Base-by-base conservation (phyloP, 1,140 invertebrate species). In the Ylistrum balloti region DNA sequence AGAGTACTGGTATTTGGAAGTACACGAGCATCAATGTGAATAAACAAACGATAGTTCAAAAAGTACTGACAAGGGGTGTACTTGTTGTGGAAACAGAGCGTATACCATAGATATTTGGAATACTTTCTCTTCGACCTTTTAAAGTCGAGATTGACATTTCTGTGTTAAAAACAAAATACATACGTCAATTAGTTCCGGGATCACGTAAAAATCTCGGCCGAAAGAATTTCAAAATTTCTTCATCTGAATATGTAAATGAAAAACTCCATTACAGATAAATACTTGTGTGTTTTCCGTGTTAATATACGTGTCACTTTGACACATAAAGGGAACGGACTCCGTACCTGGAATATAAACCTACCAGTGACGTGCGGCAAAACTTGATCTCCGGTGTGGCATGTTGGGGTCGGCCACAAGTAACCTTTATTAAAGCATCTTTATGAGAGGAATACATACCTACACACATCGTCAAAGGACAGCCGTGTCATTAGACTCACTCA, bases 401-500 rank as follows among this genome's bases (percentile, higher is more conserved):
- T 28, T 74, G n/a, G n/a, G 56, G 56, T 74, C n/a, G 56, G n/a
- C 13, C 1, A 56, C n/a, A 74, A 22, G n/a, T 17, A n/a, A 74
- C 56, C 56, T 74, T 74, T 74, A 74, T 74, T 74, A 74, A 74
- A n/a, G 56, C 22, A 11, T 74, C 28, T 7, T 74, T 9, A 74
- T 74, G 1, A 28, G 56, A n/a, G 56, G 5, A 28, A 74, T 74
- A 74, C 56, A n/a, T 74, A 28, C 56, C 56, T 74, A 1, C n/a
- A n/a, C 11, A 28, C 0, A 74, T 17, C 56, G 56, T 74, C 56
- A 74, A 74, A 74, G 56, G 56, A 74, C n/a, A 74, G n/a, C 28
- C 22, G 56, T 74, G 22, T 74, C 56, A 74, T 74, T 74, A 74
- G 28, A 74, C 56, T 74, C 56, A 74, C n/a, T 74, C 56, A n/a